phyloP scores from a whole-genome alignment of 2,888 invertebrate species.

The Beris chalybata region DNA sequence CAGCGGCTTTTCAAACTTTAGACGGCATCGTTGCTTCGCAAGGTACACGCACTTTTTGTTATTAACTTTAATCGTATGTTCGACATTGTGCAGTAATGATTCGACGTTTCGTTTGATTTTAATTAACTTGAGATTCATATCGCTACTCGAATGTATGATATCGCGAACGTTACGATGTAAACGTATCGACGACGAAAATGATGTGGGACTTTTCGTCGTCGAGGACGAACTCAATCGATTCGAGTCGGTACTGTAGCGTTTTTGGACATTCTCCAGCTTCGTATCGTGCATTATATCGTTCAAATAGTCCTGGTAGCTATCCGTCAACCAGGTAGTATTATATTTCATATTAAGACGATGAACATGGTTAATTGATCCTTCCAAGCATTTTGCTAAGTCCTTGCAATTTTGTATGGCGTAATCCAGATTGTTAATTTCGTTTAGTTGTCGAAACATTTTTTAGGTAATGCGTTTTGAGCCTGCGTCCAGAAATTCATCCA shows the following conservation, averaged over 20 bases:
- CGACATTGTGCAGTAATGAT: conserved; percentile 32
- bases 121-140: conserved; percentile 35
- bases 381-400: conserved; percentile 32
- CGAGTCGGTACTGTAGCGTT: neutral
- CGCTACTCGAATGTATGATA: conserved; percentile 27
- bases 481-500: conserved; percentile 1
- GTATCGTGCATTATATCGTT: conserved; percentile 14
- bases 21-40: conserved; percentile 14
- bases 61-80: conserved; percentile 26
- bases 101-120: conserved; percentile 37
- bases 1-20: conserved; percentile 3
- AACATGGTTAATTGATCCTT: conserved; percentile 33
- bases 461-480: conserved; percentile 1
- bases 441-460: conserved; percentile 15
- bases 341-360: conserved; percentile 33
- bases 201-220: neutral
- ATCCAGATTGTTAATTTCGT: conserved; percentile 32
- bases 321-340: conserved; percentile 30
- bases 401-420: conserved; percentile 35
- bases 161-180: conserved; percentile 29
- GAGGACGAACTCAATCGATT: neutral
- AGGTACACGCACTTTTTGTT: conserved; percentile 17
- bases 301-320: conserved; percentile 30
- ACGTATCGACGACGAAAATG: neutral
- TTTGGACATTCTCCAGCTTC: neutral